phyloP scores from a whole-genome alignment of 2,888 invertebrate genomes.

The Torymus auratus region DNA sequence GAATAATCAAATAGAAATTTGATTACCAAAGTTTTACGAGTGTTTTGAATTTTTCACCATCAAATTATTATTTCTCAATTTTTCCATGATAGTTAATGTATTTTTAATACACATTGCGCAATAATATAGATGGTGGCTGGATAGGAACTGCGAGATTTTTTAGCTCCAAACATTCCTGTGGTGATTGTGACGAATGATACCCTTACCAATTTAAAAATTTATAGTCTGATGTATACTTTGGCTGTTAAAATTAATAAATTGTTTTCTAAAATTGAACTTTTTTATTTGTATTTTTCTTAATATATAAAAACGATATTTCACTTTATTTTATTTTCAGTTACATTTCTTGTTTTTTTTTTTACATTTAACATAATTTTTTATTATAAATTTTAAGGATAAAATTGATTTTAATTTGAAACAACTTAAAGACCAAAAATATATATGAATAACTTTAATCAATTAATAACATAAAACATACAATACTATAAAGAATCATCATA shows the following conservation, averaged over 20 bases:
- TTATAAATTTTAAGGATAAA: no score
- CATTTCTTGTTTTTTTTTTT: no score
- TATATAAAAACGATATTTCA: no score
- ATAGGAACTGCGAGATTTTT: slow-evolving; percentile 24
- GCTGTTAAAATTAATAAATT: slow-evolving; percentile 52
- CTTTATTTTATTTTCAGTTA: no score
- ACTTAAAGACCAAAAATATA: not conserved
- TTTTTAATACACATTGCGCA: slow-evolving; percentile 32
- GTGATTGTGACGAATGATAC: slow-evolving; percentile 41
- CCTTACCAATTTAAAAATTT: slow-evolving; percentile 36
- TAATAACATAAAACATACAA: no score
- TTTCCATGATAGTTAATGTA: slow-evolving; percentile 28
- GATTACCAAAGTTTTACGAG: slow-evolving; percentile 43
- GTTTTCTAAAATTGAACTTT: slow-evolving; percentile 47
- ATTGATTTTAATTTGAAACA: not conserved
- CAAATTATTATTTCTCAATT: slow-evolving; percentile 30
- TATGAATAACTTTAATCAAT: no score
- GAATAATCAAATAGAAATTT: slow-evolving; percentile 25
- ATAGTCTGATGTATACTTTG: slow-evolving; percentile 37
- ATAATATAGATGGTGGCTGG: slow-evolving; percentile 44
- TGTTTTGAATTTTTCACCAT: slow-evolving; percentile 11
- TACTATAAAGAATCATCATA: no score
- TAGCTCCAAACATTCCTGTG: slow-evolving; percentile 50
- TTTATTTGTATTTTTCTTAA: not conserved
- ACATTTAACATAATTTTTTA: no score